Evolutionary conservation across 2,113 vertebrate genomes (phyloP).

Genomic region (Scytalopus superciliaris): DNA sequence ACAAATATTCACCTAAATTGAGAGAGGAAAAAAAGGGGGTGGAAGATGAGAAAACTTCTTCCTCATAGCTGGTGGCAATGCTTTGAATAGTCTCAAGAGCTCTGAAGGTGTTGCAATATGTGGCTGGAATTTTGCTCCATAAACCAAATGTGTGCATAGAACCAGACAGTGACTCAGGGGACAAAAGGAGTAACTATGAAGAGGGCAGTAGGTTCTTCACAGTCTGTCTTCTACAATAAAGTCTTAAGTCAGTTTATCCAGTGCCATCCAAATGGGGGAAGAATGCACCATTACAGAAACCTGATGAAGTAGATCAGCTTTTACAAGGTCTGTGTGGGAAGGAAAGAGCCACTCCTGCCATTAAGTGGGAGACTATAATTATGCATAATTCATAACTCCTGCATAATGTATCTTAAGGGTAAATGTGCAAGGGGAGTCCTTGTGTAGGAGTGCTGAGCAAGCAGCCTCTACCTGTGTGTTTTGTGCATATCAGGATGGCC

Average conservation of each 20-base stretch:
- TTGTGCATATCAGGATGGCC: neutral
- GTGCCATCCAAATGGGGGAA: neutral
- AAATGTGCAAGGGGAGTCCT: neutral
- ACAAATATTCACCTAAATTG: neutral
- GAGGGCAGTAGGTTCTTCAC: neutral
- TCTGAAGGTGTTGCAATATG: neutral
- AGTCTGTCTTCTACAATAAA: neutral
- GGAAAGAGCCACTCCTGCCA: neutral
- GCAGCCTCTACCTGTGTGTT: neutral
- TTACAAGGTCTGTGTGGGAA: neutral
- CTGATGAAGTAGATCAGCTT: neutral
- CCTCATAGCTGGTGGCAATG: neutral
- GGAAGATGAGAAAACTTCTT: neutral
- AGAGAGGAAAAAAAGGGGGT: accelerated
- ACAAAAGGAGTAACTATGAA: neutral
- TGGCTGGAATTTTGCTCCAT: neutral
- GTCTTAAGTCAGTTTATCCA: neutral
- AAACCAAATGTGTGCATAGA: neutral
- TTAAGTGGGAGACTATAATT: neutral
- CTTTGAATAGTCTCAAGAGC: neutral
- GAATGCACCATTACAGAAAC: neutral
- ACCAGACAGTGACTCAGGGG: neutral
- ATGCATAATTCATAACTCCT: neutral
- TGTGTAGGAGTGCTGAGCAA: neutral
- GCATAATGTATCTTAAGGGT: neutral